phyloP scores from a whole-genome alignment of 2,888 invertebrate species.

The Chymomyza caudatula region DNA sequence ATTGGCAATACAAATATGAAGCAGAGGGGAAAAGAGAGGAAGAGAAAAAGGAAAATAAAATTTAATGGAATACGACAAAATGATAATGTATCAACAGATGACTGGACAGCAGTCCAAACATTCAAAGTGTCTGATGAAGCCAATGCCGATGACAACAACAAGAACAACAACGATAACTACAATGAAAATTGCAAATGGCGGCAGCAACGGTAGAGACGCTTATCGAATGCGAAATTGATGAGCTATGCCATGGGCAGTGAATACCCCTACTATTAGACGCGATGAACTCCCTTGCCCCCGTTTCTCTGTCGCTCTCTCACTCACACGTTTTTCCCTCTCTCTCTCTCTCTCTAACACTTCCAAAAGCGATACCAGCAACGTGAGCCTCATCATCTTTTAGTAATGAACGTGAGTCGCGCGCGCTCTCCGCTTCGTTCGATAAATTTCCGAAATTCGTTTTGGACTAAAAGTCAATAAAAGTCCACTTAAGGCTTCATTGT shows the following conservation, averaged over 20 bases:
- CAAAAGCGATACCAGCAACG: not conserved
- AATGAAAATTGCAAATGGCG: not conserved
- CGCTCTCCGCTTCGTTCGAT: constrained; percentile 50
- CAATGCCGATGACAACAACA: not conserved
- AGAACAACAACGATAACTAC: not conserved
- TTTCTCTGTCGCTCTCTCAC: constrained; percentile 12
- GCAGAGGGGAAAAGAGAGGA: not conserved
- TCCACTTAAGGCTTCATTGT: constrained; percentile 71
- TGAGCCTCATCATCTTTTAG: constrained; percentile 27
- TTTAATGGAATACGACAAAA: constrained; percentile 30
- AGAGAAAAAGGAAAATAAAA: constrained; percentile 5
- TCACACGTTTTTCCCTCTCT: no score
- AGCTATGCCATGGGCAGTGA: constrained; percentile 60
- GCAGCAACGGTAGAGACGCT: constrained; percentile 25
- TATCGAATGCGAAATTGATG: constrained; percentile 70
- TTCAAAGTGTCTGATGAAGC: not conserved
- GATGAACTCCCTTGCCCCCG: constrained; percentile 2
- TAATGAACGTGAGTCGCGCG: constrained; percentile 63
- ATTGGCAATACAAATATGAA: not conserved
- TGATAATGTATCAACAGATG: constrained; percentile 56
- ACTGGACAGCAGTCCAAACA: constrained; percentile 30
- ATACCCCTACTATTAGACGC: constrained; percentile 32
- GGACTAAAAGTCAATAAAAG: constrained; percentile 70
- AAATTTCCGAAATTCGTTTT: constrained; percentile 71
- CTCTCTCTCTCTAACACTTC: constrained; percentile 9